Evolutionary conservation across 2,797 vertebrate species (phyloP), one percentile per base, ranked within the genome.

Genomic region (Limnodromus scolopaceus): DNA sequence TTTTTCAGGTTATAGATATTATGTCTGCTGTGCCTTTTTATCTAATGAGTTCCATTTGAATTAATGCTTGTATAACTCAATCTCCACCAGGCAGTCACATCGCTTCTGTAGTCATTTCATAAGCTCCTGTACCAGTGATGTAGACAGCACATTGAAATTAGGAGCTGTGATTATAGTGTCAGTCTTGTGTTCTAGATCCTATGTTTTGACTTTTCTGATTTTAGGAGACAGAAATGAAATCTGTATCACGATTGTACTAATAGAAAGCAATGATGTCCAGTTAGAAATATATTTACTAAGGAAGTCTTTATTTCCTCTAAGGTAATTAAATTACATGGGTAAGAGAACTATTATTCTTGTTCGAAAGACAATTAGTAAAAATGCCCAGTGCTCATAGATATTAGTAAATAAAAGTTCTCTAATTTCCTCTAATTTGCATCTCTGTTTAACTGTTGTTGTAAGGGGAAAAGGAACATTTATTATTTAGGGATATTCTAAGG

Each of bases 1-100:
- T 89, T 84, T 54, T 84, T 86, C 27, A 38, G 16, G 22, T 58
- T 76, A 75, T 75, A 72, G 58, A 16, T 53, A 10, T 10, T 71
- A 68, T 54, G 41, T 89, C 28, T 91, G 19, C 53, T 10, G 53
- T 95, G 88, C 65, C 41, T 81, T 80, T 89, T 96, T 85, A 95
- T 51, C 66, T 96, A 95, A 93, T 4, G 28, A 96, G 80, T 96
- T 96, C 60, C 12, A 6, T 96, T 92, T 91, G 76, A 96, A 92
- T 96, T 88, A 93, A 68, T 96, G 94, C 83, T 81, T 92, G 84
- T 79, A 49, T 39, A 94, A 80, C 71, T 93, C 63, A 43, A 0
- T 95, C 64, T 96, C 79, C 61, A 93, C 71, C 75, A 95, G 61
- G 91, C 92, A 95, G 89, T 96, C 71, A 51, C 78, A 53, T 95